These are phyloP conservation scores for Megaptera novaeangliae DNA, from an alignment of 2,113 vertebrate species.

Conservation along the genomic window DNA sequence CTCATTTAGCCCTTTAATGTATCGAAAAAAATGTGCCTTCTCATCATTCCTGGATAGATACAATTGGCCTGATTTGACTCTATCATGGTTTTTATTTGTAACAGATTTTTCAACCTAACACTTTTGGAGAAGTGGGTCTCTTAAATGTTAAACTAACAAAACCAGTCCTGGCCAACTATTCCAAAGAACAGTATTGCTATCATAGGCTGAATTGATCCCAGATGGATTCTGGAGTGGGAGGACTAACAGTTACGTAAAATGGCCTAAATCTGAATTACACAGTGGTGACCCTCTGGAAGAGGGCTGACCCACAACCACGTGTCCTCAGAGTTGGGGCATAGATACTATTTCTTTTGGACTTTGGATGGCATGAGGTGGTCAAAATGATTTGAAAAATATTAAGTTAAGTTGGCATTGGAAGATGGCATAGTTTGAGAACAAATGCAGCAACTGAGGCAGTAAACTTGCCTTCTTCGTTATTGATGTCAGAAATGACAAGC, in stretches of 20 bases:
- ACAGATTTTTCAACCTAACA: conserved; percentile 12
- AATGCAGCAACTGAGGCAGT: background rate
- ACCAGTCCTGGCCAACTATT: background rate
- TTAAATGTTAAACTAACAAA: conserved; percentile 1
- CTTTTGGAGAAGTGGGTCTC: background rate
- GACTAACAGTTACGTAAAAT: background rate
- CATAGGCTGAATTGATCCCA: background rate
- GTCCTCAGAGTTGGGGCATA: background rate
- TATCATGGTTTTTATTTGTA: conserved; percentile 37
- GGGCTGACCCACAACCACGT: background rate
- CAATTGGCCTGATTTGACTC: background rate
- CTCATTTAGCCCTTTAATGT: background rate
- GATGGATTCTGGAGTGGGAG: conserved; percentile 37
- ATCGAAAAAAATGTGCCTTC: background rate
- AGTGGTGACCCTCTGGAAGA: background rate
- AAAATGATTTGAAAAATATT: background rate
- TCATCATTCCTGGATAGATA: background rate
- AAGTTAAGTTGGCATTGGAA: background rate
- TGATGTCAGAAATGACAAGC: background rate
- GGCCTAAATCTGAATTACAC: background rate
- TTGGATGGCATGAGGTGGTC: background rate
- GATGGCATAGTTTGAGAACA: background rate
- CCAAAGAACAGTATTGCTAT: background rate
- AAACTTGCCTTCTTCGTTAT: background rate
- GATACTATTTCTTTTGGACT: conserved; percentile 13